Conservation (phyloP, 2,888 invertebrate species). For the Scelioninae gen. 2 region DNA sequence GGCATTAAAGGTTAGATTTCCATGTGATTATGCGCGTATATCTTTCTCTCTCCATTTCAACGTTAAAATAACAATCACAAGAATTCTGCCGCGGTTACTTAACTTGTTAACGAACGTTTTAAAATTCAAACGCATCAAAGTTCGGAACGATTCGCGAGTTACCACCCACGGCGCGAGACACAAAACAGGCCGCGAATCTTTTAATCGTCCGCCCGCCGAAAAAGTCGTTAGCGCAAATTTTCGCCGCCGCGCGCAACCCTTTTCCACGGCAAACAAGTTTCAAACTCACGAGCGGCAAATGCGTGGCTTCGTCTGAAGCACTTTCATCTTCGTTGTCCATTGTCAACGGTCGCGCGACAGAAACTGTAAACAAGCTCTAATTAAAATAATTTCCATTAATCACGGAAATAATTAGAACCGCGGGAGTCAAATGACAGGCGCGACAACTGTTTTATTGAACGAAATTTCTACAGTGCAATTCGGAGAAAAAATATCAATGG, state of each 20-base stretch:
- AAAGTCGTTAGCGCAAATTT: conserved; percentile 5
- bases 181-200: background rate
- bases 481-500: too few relatives aligned
- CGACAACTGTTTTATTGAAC: conserved; percentile 27
- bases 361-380: conserved; percentile 48
- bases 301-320: conserved; percentile 26
- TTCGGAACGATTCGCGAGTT: too few relatives aligned
- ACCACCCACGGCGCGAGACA: too few relatives aligned
- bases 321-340: conserved; percentile 35
- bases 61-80: too few relatives aligned
- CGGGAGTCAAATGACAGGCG: conserved; percentile 39
- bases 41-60: too few relatives aligned
- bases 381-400: conserved; percentile 56
- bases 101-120: too few relatives aligned
- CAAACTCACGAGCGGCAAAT: conserved; percentile 12
- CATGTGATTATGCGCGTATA: too few relatives aligned
- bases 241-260: background rate
- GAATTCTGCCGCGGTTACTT: too few relatives aligned
- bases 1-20: too few relatives aligned
- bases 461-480: too few relatives aligned
- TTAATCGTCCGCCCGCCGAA: background rate
- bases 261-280: conserved; percentile 22
- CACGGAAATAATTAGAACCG: conserved; percentile 51
- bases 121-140: too few relatives aligned
- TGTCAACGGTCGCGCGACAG: conserved; percentile 10